Base-by-base conservation (phyloP, 2,797 vertebrate species). In the Rhinichthys osculus region DNA sequence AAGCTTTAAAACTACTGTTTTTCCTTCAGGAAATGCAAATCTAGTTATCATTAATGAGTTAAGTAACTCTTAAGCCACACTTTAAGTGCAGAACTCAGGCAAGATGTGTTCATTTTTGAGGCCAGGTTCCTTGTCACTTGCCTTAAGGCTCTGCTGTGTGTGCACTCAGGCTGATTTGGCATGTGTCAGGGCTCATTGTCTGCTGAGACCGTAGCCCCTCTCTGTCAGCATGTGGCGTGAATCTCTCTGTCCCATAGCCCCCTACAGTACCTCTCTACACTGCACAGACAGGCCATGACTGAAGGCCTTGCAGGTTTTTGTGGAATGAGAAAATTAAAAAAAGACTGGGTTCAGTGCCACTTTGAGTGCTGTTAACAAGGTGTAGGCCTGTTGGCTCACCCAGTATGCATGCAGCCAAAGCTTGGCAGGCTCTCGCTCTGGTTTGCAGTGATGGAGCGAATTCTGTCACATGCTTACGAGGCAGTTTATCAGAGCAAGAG, bases 131-230 rank as follows among this genome's bases (percentile, higher is more conserved):
- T 47, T 86, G 71, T 81, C 86, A 86, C 62, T 66, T 83, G 71
- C 67, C 82, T 78, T 44, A 62, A 79, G 78, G 85, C 83, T 87
- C 23, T 78, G 78, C 64, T 54, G n/a, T 64, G 71, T 77, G 84
- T 78, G 73, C 81, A 81, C 44, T 81, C 81, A 72, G 77, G 64
- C 67, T 78, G 44, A 85, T 87, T 80, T 85, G 82, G 73, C 86
- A 81, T 78, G 52, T 76, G 80, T 67, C 72, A 69, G 8, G 74
- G 27, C 78, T 81, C 86, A 86, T 81, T 71, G 66, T 67, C 71
- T 57, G 54, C 67, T 40, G 42, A 62, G 66, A 14, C 62, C 7
- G 5, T 40, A 83, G 69, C 78, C 73, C 71, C 70, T 47, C 38
- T 59, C 64, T 84, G 69, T 72, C 64, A 52, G 57, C 82, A 47